A percentile compares a stretch with the other conserved stretches of the same genome.
Evolutionary conservation across 2,888 invertebrate genomes (phyloP).

Genomic region (Litoditis marina): DNA sequence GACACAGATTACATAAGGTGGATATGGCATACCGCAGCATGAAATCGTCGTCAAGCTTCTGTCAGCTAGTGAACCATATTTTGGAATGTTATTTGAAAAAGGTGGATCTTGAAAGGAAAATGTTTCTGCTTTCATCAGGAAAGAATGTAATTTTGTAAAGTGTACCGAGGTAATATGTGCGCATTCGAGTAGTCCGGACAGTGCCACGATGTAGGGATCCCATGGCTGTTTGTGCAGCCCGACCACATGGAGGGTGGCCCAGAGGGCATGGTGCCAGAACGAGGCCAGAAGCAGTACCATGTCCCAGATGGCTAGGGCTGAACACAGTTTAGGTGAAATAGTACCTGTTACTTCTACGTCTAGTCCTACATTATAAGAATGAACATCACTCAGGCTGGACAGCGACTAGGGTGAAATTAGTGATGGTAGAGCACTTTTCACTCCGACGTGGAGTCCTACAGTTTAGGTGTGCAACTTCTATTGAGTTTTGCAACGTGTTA

Average conservation of each 20-base stretch:
- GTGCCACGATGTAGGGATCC: slow-evolving; percentile 29
- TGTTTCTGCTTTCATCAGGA: too few species aligned
- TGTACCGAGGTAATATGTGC: slow-evolving; percentile 48
- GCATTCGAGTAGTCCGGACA: slow-evolving; percentile 44
- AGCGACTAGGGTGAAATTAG: too few species aligned
- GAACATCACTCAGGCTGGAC: too few species aligned
- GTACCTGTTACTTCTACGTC: too few species aligned
- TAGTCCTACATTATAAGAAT: too few species aligned
- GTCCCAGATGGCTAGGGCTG: slow-evolving; percentile 37
- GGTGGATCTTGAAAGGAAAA: background rate
- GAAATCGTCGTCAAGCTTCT: too few species aligned
- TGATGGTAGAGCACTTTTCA: background rate
- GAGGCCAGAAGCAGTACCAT: slow-evolving; percentile 42
- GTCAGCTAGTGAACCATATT: background rate
- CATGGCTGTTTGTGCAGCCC: slow-evolving; percentile 26
- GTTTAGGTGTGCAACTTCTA: too few species aligned
- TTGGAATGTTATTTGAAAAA: background rate
- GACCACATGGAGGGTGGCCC: slow-evolving; percentile 37
- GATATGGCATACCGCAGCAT: too few species aligned
- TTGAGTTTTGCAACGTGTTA: too few species aligned
- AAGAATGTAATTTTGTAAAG: background rate
- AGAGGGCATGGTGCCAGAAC: slow-evolving; percentile 43
- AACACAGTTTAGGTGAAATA: too few species aligned
- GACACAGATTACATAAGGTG: too few species aligned
- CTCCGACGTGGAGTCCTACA: too few species aligned